Conservation (phyloP, 2,113 vertebrate genomes). For the Melanerpes formicivorus region DNA sequence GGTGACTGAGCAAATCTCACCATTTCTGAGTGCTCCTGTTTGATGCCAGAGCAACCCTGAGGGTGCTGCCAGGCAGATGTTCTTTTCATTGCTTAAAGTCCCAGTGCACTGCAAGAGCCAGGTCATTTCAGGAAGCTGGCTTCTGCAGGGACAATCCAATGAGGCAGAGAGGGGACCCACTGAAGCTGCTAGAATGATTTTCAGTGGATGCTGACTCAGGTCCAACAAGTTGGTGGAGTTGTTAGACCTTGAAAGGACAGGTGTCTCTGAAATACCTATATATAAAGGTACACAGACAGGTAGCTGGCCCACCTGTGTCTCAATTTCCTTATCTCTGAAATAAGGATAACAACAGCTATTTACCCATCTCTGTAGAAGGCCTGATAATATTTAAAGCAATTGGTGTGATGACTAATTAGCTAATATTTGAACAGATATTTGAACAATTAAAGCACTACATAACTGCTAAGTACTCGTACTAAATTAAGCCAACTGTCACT, state of each 20-base stretch:
- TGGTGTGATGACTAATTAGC: slow-evolving; percentile 47
- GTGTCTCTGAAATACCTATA: slow-evolving; percentile 13
- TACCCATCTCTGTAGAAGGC: slow-evolving; percentile 19
- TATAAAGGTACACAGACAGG: neutral
- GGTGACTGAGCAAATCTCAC: neutral
- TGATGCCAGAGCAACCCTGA: neutral
- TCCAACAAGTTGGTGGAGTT: neutral
- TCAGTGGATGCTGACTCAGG: neutral
- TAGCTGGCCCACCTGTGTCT: neutral
- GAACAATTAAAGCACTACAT: slow-evolving; percentile 37
- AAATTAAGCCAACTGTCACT: slow-evolving; percentile 61
- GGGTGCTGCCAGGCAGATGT: neutral
- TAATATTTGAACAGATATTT: slow-evolving; percentile 62
- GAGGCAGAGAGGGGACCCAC: neutral
- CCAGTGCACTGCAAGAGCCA: neutral
- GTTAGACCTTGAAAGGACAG: neutral
- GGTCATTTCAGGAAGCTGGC: neutral
- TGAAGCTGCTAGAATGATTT: neutral
- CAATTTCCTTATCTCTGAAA: slow-evolving; percentile 20
- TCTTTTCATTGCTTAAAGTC: neutral
- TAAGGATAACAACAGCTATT: slow-evolving; percentile 28
- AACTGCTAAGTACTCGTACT: slow-evolving; percentile 48
- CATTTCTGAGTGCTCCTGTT: neutral
- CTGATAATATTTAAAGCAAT: slow-evolving; percentile 55
- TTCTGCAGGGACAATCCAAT: neutral